Conservation (phyloP, 2,888 invertebrate genomes). For the Temnothorax ravouxi region DNA sequence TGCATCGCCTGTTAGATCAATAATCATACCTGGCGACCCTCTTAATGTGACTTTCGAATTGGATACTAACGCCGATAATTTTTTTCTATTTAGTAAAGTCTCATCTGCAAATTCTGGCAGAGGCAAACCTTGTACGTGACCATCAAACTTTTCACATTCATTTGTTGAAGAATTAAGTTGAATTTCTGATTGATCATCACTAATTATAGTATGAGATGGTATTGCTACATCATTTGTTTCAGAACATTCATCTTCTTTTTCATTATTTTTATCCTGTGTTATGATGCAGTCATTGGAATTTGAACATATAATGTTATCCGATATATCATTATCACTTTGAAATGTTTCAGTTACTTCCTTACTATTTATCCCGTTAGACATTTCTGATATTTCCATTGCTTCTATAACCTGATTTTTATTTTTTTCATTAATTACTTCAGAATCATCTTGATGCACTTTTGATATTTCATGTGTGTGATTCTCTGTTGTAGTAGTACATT, state of each 20-base stretch:
- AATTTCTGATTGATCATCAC: not conserved
- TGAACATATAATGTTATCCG: not conserved
- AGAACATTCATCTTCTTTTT: not conserved
- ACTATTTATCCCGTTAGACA: not conserved
- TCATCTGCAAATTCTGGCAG: constrained; percentile 52
- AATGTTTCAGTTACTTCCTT: not conserved
- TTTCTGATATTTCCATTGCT: constrained; percentile 4
- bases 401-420: not conserved
- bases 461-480: not conserved
- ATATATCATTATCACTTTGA: not conserved
- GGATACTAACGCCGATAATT: constrained; percentile 62
- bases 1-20: constrained; percentile 89
- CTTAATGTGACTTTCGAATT: constrained; percentile 86
- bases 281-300: not conserved
- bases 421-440: not conserved
- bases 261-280: constrained; percentile 4
- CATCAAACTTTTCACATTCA: constrained; percentile 1
- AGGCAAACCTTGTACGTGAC: constrained; percentile 64
- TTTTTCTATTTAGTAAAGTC: constrained; percentile 73
- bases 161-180: constrained; percentile 19
- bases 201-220: not conserved
- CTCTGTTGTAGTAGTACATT: not conserved
- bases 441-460: not conserved
- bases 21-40: constrained; percentile 88
- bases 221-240: not conserved